Evolutionary conservation across 2,113 vertebrate genomes (phyloP).

Genomic region (Loxodonta africana): DNA sequence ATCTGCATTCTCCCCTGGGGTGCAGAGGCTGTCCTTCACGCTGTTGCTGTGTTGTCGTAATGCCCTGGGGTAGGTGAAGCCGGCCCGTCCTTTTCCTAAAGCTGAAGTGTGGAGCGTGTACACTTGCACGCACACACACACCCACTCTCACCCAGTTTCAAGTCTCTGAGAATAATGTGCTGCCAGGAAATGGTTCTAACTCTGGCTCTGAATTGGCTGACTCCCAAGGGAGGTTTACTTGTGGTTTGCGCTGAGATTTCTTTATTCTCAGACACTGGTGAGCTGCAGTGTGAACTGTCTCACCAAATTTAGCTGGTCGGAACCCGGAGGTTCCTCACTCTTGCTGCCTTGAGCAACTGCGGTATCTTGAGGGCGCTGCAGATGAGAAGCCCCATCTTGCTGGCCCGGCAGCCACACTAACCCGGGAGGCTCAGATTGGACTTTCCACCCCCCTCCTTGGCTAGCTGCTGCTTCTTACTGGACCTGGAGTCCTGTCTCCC

Average conservation of each 20-base stretch:
- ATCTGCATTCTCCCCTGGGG: rapidly evolving
- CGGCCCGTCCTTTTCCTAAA: neutral
- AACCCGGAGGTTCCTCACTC: rapidly evolving
- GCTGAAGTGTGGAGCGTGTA: neutral
- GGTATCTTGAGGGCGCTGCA: rapidly evolving
- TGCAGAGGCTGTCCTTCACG: rapidly evolving
- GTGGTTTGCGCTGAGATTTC: conserved; percentile 38
- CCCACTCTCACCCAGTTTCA: neutral
- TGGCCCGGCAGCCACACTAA: neutral
- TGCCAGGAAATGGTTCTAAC: neutral
- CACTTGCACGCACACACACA: neutral
- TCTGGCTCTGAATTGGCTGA: neutral
- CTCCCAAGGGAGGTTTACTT: neutral
- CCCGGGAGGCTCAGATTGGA: neutral
- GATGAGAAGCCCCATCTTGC: neutral
- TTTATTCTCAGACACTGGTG: neutral
- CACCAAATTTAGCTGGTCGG: neutral
- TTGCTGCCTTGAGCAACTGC: rapidly evolving
- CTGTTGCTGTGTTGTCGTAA: rapidly evolving
- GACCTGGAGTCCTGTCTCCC: neutral
- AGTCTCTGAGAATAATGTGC: conserved; percentile 58
- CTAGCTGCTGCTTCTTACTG: neutral
- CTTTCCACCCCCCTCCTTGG: rapidly evolving
- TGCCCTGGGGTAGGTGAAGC: rapidly evolving
- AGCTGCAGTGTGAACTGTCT: neutral